phyloP scores from a whole-genome alignment of 2,888 invertebrate genomes.

The Megalurothrips usitatus region DNA sequence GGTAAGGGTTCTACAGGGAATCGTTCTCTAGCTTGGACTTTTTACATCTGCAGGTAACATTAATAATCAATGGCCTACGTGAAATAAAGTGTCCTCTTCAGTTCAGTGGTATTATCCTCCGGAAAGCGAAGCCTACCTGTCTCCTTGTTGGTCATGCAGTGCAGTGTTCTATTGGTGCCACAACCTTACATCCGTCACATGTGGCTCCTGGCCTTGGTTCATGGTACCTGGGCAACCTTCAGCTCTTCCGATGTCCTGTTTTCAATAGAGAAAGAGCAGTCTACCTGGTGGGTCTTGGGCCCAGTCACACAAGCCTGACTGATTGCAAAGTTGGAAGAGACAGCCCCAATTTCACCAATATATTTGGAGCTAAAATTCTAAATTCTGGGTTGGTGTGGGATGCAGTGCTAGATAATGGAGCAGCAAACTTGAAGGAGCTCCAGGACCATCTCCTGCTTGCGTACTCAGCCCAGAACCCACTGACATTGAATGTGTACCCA shows the following conservation, averaged over 20 bases:
- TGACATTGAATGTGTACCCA: conserved; percentile 51
- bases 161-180: conserved; percentile 32
- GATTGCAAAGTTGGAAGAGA: conserved; percentile 51
- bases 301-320: conserved; percentile 50
- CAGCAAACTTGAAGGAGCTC: conserved; percentile 51
- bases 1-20: conserved; percentile 14
- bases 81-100: conserved; percentile 55
- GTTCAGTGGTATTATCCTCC: conserved; percentile 56
- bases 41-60: conserved; percentile 45
- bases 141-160: conserved; percentile 53
- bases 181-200: conserved; percentile 31
- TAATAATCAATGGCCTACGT: conserved; percentile 57
- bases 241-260: conserved; percentile 56
- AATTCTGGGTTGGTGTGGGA: conserved; percentile 58
- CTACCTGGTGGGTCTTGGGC: conserved; percentile 54
- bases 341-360: conserved; percentile 49
- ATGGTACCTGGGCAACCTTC: conserved; percentile 53
- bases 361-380: conserved; percentile 49
- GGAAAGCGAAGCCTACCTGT: conserved; percentile 55
- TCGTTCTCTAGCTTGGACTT: neutral
- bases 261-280: conserved; percentile 52
- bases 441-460: conserved; percentile 58
- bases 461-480: conserved; percentile 61
- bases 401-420: conserved; percentile 51
- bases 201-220: conserved; percentile 38